These are phyloP conservation scores for Euschistus heros DNA, from an alignment of 1,140 invertebrate species.

Conservation along the genomic window DNA sequence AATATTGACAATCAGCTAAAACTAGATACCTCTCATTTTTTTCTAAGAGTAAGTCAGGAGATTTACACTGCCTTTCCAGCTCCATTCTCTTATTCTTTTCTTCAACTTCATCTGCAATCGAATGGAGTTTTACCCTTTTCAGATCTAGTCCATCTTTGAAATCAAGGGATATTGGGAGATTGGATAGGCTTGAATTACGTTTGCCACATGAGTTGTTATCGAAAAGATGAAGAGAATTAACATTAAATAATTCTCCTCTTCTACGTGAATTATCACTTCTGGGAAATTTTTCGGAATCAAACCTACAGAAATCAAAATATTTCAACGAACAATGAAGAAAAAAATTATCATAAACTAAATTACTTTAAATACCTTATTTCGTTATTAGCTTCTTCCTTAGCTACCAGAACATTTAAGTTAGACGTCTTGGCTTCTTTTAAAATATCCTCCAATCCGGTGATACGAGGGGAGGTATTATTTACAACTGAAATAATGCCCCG, in stretches of 20 bases:
- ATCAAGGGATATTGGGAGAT: conserved; percentile 22
- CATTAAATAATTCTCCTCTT: conserved; percentile 23
- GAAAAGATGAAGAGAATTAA: conserved; percentile 25
- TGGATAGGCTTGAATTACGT: conserved; percentile 17
- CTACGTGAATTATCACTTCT: conserved; percentile 33
- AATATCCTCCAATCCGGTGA: conserved; percentile 42
- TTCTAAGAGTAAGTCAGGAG: conserved; percentile 20
- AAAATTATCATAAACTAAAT: neutral
- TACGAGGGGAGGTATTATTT: conserved; percentile 26
- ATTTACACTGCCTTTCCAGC: conserved; percentile 27
- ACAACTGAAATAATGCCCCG: neutral
- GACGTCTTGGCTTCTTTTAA: conserved; percentile 53
- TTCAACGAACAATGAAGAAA: neutral
- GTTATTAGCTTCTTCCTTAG: conserved; percentile 42
- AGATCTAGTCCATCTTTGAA: conserved; percentile 30
- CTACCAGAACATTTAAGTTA: conserved; percentile 50
- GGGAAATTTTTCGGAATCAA: conserved; percentile 54
- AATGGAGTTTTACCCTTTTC: conserved; percentile 30
- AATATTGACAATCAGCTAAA: no score
- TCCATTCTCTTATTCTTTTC: conserved; percentile 37
- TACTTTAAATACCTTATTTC: conserved; percentile 33
- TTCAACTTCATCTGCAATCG: conserved; percentile 20
- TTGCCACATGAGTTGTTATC: conserved; percentile 29
- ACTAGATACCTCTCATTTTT: conserved; percentile 27
- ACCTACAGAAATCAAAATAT: conserved; percentile 32